A percentile compares a stretch with the other conserved stretches of the same genome.
Evolutionary conservation across 2,113 vertebrate genomes (phyloP).

Genomic region (Apus apus): DNA sequence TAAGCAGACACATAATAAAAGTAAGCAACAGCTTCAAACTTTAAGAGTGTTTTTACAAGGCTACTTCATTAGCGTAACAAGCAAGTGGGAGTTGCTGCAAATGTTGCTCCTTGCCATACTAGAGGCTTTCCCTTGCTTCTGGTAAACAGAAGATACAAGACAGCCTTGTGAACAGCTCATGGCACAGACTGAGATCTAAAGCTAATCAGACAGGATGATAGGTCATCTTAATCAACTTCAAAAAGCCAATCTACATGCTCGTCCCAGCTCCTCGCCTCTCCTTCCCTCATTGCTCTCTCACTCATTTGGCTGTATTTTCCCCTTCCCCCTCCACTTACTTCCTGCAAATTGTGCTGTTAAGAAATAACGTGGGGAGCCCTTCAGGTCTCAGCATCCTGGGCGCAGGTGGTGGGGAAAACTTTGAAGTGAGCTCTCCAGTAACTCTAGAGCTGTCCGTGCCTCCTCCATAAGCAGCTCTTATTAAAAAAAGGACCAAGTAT

Average conservation of each 20-base stretch:
- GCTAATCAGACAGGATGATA: constrained; percentile 40
- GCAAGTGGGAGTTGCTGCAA: constrained; percentile 24
- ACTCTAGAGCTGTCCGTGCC: constrained; percentile 73
- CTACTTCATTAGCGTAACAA: constrained; percentile 61
- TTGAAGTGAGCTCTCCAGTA: constrained; percentile 77
- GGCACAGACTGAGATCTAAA: constrained; percentile 44
- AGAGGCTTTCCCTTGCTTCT: constrained; percentile 18
- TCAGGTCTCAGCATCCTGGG: constrained; percentile 62
- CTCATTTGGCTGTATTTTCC: constrained; percentile 14
- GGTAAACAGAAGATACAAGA: constrained; percentile 48
- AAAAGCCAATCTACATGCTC: constrained; percentile 62
- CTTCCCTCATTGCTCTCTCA: neutral
- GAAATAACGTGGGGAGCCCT: constrained; percentile 50
- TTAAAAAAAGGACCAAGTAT: constrained; percentile 79
- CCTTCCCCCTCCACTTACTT: neutral
- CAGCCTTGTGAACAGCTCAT: constrained; percentile 44
- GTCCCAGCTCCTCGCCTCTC: neutral
- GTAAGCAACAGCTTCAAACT: constrained; percentile 20
- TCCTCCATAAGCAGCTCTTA: constrained; percentile 78
- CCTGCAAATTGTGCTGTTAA: constrained; percentile 18
- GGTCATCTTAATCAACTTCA: constrained; percentile 69
- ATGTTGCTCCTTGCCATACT: constrained; percentile 10
- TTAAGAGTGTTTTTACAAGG: constrained; percentile 50
- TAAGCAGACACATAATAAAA: neutral
- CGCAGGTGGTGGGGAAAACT: constrained; percentile 78